Evolutionary conservation across 2,888 invertebrate species (phyloP), one percentile per base, ranked within the genome.

Genomic region (Dione juno): DNA sequence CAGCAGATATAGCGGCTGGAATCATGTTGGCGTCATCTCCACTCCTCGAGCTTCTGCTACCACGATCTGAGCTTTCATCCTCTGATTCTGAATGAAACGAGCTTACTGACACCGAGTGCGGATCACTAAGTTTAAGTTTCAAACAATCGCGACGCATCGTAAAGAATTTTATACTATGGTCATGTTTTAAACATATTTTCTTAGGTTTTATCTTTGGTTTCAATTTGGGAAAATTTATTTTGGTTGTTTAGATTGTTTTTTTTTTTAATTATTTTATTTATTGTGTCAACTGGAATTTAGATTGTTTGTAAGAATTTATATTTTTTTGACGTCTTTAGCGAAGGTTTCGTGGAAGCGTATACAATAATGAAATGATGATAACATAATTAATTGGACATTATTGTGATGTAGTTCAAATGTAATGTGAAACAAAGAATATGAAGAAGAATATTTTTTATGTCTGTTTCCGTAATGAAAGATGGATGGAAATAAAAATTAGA

Each of bases 1-100:
- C 86, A 70, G 84, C 77, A 64, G 71, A 65, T 67, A 71, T 52
- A 14, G 81, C 76, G 0, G 57, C 57, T 40, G 89, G 88, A 64
- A 90, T 77, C 73, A 81, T 81, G 63, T 81, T 83, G 75, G 78
- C 74, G 52, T 87, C 85, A 52, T 85, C 87, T 11, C 80, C 85
- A 76, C 82, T 83, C 65, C 83, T 82, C 50, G 87, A 82, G 71
- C 83, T 82, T 37, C 85, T 77, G 69, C 82, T 82, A 13, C 87
- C 84, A 70, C 88, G 78, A 58, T 90, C 89, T 1, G 86, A 85
- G 48, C 75, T 82, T 70, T 93, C 92, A 75, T 93, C 92, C 64
- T 93, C 93, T 16, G 92, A 92, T 77, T 93, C 91, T 14, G 92
- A 92, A 2, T 89, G 90, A 74, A 88, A 86, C 35, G 89, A 89